A percentile compares a stretch with the other conserved stretches of the same genome.
phyloP scores from a whole-genome alignment of 2,797 vertebrate species.

The Falco novaeseelandiae region DNA sequence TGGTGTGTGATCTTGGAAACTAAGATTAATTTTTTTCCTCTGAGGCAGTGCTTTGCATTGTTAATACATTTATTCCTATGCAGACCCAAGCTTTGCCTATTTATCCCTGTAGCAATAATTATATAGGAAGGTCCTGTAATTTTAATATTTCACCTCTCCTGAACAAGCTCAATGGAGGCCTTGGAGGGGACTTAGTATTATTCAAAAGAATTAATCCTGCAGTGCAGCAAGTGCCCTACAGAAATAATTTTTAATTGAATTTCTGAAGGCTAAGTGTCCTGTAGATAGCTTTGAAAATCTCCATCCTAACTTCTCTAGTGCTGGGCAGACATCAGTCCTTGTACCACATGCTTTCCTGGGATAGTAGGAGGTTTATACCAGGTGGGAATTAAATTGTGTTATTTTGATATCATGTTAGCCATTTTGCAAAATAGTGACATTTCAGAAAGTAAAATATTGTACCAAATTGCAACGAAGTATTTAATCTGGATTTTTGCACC shows the following conservation, averaged over 20 bases:
- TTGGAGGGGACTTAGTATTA: background rate
- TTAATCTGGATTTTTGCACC: background rate
- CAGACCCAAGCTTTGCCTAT: background rate
- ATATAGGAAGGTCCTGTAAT: background rate
- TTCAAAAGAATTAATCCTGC: constrained; percentile 1
- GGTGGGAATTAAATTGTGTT: background rate
- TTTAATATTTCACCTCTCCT: constrained; percentile 13
- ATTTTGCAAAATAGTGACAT: background rate
- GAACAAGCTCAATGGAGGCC: background rate
- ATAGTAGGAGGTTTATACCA: background rate
- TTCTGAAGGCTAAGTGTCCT: background rate
- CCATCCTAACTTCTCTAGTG: background rate
- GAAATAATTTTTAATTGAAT: background rate
- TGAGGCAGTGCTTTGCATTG: background rate
- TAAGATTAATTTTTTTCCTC: background rate
- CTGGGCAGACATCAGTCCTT: background rate
- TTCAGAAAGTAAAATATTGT: background rate
- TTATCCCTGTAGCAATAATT: background rate
- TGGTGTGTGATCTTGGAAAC: background rate
- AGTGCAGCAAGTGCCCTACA: background rate
- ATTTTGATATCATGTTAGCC: background rate
- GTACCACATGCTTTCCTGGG: background rate
- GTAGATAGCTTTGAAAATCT: background rate
- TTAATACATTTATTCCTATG: constrained; percentile 19
- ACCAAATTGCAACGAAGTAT: background rate